Percentiles rank a stretch among this genome's conserved stretches.
Evolutionary conservation across 2,888 invertebrate species (phyloP).

Genomic region (Antitype chi): DNA sequence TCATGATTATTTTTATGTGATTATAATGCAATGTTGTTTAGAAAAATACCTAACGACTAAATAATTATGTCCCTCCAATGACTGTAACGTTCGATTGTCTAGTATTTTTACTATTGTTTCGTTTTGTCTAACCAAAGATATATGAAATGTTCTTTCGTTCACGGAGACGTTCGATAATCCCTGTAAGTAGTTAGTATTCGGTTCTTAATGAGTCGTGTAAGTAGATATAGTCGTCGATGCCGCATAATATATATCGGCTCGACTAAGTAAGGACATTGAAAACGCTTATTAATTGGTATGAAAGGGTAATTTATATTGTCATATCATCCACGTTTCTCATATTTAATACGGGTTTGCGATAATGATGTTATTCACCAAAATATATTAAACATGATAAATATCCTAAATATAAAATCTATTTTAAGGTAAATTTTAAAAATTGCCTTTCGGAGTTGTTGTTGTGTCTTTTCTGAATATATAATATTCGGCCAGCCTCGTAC

Average conservation of each 20-base stretch:
- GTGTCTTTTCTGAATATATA: constrained; percentile 87
- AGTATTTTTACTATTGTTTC: constrained; percentile 87
- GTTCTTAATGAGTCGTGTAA: constrained; percentile 88
- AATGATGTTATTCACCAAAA: constrained; percentile 90
- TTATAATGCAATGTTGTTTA: constrained; percentile 89
- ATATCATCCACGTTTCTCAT: constrained; percentile 91
- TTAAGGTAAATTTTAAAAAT: constrained; percentile 89
- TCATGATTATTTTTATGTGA: constrained; percentile 87
- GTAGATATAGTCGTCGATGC: constrained; percentile 87
- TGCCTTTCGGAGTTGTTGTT: constrained; percentile 88
- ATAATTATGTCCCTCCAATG: constrained; percentile 89
- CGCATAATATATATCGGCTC: constrained; percentile 81
- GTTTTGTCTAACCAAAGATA: constrained; percentile 90
- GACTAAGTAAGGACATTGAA: constrained; percentile 90
- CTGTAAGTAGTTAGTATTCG: constrained; percentile 89
- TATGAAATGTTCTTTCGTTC: constrained; percentile 83
- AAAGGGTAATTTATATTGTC: constrained; percentile 91
- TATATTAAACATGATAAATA: constrained; percentile 88
- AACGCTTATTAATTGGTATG: constrained; percentile 91
- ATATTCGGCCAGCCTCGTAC: constrained; percentile 86
- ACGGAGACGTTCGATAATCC: constrained; percentile 84
- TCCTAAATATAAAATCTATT: constrained; percentile 87
- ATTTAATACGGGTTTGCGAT: constrained; percentile 91
- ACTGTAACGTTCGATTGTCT: constrained; percentile 88
- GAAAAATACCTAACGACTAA: constrained; percentile 88